phyloP scores from a whole-genome alignment of 2,888 invertebrate species.

The Pristionchus entomophagus region DNA sequence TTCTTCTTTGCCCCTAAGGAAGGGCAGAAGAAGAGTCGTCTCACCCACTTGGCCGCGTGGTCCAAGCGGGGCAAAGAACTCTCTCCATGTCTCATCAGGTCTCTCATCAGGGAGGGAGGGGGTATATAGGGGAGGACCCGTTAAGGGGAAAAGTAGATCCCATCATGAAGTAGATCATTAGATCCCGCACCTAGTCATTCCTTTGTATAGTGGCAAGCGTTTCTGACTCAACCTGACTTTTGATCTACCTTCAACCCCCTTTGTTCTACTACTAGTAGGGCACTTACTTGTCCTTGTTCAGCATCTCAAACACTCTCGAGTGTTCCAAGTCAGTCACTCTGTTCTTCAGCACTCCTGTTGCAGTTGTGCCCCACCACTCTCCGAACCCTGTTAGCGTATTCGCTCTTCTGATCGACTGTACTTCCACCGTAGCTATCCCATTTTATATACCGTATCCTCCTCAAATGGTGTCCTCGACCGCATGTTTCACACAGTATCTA shows the following conservation, averaged over 20 bases:
- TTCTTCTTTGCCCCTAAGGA: background rate
- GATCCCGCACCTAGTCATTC: background rate
- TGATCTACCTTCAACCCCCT: too few relatives aligned
- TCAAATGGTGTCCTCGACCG: background rate
- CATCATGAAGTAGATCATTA: too few relatives aligned
- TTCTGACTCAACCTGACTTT: background rate
- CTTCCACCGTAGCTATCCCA: too few relatives aligned
- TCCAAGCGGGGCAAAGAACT: slow-evolving; percentile 5
- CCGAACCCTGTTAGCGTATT: background rate
- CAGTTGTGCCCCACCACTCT: too few relatives aligned
- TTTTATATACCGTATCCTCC: background rate
- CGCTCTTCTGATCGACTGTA: background rate
- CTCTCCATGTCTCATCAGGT: too few relatives aligned
- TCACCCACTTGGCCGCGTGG: slow-evolving; percentile 42
- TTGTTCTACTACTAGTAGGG: too few relatives aligned
- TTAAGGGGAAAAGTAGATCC: slow-evolving; percentile 10
- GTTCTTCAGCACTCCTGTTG: too few relatives aligned
- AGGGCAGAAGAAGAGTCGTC: slow-evolving; percentile 16
- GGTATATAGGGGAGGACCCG: slow-evolving; percentile 37
- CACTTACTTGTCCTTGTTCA: background rate
- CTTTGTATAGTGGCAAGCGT: background rate
- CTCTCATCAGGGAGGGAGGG: too few relatives aligned
- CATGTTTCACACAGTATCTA: too few relatives aligned
- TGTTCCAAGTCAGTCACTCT: too few relatives aligned
- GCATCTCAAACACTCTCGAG: background rate